A percentile compares a stretch with the other conserved stretches of the same genome.
Conservation (phyloP, 1,140 invertebrate species). For the Drosophila takahashii region DNA sequence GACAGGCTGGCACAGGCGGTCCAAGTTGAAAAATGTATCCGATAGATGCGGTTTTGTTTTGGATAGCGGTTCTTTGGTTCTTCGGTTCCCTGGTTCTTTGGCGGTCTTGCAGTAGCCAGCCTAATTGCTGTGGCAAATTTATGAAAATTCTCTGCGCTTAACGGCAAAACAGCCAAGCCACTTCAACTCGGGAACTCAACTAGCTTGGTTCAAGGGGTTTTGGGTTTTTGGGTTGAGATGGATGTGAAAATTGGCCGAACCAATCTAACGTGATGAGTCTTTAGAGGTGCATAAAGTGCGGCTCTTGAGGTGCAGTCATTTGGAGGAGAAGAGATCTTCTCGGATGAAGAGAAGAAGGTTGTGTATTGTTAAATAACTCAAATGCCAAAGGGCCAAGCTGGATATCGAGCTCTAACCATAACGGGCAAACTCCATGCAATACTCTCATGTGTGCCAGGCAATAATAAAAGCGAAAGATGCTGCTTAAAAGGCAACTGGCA, state of each 20-base stretch:
- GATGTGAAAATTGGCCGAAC: constrained; percentile 57
- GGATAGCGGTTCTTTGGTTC: constrained; percentile 31
- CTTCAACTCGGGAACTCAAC: constrained; percentile 13
- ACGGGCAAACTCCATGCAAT: constrained; percentile 44
- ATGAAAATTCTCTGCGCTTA: constrained; percentile 53
- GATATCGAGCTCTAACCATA: constrained; percentile 66
- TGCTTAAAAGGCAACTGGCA: constrained; percentile 71
- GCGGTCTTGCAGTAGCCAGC: constrained; percentile 39
- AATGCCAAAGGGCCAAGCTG: constrained; percentile 42
- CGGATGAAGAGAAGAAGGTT: too few relatives aligned
- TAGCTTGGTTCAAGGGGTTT: constrained; percentile 58
- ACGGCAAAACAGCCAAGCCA: constrained; percentile 20
- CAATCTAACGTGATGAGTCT: constrained; percentile 24
- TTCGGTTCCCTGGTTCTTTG: background rate
- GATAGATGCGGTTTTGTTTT: constrained; percentile 37
- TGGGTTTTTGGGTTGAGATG: constrained; percentile 62
- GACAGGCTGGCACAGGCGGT: constrained; percentile 18
- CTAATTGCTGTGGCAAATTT: constrained; percentile 65
- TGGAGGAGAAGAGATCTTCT: background rate
- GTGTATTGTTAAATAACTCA: constrained; percentile 30
- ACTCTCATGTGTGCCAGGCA: constrained; percentile 15
- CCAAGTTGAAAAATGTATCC: constrained; percentile 9
- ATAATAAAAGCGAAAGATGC: constrained; percentile 72
- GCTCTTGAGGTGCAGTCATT: constrained; percentile 14
- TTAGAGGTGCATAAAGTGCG: constrained; percentile 22